Conservation (phyloP, 1,140 invertebrate genomes). For the Achroia grisella region DNA sequence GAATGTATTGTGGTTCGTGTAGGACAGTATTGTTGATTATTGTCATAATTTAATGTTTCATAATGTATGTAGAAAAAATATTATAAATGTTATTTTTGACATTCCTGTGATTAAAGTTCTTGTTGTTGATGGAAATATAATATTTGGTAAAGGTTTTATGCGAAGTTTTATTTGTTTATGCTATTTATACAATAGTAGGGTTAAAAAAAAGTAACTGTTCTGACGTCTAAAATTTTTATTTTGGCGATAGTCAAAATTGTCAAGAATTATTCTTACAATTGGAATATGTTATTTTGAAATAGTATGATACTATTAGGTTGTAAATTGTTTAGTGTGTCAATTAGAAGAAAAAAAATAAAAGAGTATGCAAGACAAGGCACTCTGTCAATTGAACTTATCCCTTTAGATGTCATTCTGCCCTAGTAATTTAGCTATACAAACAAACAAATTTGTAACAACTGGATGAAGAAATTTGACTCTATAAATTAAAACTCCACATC, state of each 20-base stretch:
- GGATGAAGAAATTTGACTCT: background rate
- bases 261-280: too few species aligned
- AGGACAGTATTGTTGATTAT: conserved; percentile 10
- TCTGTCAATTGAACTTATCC: too few species aligned
- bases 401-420: too few species aligned
- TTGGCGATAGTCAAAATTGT: too few species aligned
- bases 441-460: too few species aligned
- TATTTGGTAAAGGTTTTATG: conserved; percentile 35
- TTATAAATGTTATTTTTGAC: conserved; percentile 35
- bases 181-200: too few species aligned
- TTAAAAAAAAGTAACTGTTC: too few species aligned
- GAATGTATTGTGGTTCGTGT: too few species aligned
- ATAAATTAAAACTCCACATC: conserved; percentile 27
- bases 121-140: conserved; percentile 46
- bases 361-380: background rate
- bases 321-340: background rate
- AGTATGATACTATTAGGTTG: background rate
- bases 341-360: background rate
- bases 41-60: conserved; percentile 19
- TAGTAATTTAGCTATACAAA: too few species aligned
- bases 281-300: too few species aligned
- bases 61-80: conserved; percentile 20
- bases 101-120: conserved; percentile 43
- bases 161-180: background rate
- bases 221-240: too few species aligned